These are phyloP conservation scores for Neoscelio sp. DNA, from an alignment of 2,888 invertebrate species.

Conservation along the genomic window DNA sequence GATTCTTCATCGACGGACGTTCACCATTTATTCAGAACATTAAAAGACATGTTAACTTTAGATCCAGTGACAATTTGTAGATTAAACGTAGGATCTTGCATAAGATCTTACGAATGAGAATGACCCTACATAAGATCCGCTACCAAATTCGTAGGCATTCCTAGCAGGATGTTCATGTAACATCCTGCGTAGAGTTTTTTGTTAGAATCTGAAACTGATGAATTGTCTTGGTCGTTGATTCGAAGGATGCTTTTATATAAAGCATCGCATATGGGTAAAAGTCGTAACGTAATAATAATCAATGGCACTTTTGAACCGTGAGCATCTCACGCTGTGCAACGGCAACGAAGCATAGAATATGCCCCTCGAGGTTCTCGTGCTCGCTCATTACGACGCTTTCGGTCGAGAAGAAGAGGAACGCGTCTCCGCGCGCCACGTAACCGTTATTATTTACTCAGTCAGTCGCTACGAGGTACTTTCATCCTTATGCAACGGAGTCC, in stretches of 20 bases:
- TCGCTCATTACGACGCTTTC: constrained; percentile 67
- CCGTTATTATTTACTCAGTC: constrained; percentile 82
- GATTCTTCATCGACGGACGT: too few species aligned
- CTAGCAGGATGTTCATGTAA: too few species aligned
- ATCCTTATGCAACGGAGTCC: constrained; percentile 80
- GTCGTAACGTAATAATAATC: constrained; percentile 27
- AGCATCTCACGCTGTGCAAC: constrained; percentile 58
- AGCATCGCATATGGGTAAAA: constrained; percentile 1
- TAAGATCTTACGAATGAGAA: too few species aligned
- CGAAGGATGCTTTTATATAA: not conserved
- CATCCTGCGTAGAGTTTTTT: too few species aligned
- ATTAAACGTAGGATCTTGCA: too few species aligned
- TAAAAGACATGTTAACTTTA: too few species aligned
- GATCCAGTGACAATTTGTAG: too few species aligned
- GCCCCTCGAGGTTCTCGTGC: constrained; percentile 51
- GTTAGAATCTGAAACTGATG: too few species aligned
- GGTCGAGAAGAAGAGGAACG: constrained; percentile 66
- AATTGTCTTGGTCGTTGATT: too few species aligned
- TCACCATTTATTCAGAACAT: too few species aligned
- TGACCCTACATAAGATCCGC: too few species aligned
- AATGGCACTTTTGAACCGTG: constrained; percentile 51
- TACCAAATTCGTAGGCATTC: too few species aligned
- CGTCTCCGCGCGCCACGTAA: constrained; percentile 76
- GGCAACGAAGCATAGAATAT: constrained; percentile 51
- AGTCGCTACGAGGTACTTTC: constrained; percentile 79